Base-by-base conservation (phyloP, 2,797 vertebrate genomes). In the Carcharodon carcharias region DNA sequence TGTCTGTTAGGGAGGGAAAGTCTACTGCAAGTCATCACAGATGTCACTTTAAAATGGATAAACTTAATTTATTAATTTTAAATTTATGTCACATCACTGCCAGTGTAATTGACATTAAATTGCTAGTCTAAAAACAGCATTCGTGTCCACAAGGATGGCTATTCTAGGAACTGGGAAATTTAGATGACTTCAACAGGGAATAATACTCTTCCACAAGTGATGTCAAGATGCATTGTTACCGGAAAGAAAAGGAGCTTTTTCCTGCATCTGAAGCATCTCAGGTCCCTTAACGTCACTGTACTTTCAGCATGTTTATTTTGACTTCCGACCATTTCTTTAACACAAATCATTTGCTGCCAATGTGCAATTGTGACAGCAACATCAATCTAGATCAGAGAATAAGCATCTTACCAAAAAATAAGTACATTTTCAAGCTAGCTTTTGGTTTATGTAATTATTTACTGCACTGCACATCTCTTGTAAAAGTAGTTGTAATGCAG, bases 21-120 rank as follows among this genome's bases (percentile, higher is more conserved):
- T 54, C 45, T 88, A 21, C 50, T 88, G 26, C 8, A 88, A 88
- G 31, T 88, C 7, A 88, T 40, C 50, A 12, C 50, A 89, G 28
- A 12, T 89, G 26, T 14, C 87, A 89, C 50, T 89, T 89, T 11
- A 89, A 12, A 89, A 89, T 58, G 28, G 54, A 58, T 31, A 58
- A 89, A 89, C 87, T 88, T 88, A 54, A 89, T 89, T 89, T 56
- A 58, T 89, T 88, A 88, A 56, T 56, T 89, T 26, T 12, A 31
- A 89, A 89, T 56, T 56, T 40, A 82, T 82, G n/a, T 82, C 77
- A 56, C 87, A 58, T 31, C 28, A 58, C 28, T 58, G 56, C 54
- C 2, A 58, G 12, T 58, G 16, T 82, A 82, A 82, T 40, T 82
- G 87, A 58, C 50, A 87, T 58, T 89, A 89, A 89, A 89, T 5